phyloP scores from a whole-genome alignment of 2,797 vertebrate species.

The Cuniculus paca region DNA sequence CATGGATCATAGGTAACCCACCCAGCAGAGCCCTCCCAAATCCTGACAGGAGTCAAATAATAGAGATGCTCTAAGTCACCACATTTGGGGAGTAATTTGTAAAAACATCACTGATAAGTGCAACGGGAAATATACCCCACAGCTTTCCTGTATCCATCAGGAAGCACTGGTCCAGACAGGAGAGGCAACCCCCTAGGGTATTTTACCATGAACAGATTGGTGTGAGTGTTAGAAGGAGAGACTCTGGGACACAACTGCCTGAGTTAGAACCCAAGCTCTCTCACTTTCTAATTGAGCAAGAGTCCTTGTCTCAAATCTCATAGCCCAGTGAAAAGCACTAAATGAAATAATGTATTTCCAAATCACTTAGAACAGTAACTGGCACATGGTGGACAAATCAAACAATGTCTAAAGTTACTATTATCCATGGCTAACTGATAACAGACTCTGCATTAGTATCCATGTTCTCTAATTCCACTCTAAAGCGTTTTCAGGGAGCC shows the following conservation, averaged over 20 bases:
- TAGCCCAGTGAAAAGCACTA: not conserved
- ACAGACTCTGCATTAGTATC: not conserved
- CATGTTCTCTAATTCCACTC: not conserved
- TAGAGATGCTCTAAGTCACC: not conserved
- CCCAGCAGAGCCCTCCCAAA: not conserved
- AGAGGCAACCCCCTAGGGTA: accelerated
- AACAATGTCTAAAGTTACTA: not conserved
- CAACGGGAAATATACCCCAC: not conserved
- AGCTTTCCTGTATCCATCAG: not conserved
- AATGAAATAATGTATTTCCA: not conserved
- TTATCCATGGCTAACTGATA: not conserved
- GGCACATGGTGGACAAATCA: not conserved
- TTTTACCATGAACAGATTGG: not conserved
- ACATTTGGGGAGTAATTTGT: not conserved
- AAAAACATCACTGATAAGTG: not conserved
- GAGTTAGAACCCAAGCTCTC: not conserved
- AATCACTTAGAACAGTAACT: not conserved
- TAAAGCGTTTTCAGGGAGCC: not conserved
- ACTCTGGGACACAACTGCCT: not conserved
- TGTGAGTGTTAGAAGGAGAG: not conserved
- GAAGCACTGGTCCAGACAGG: not conserved
- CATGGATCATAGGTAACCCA: not conserved
- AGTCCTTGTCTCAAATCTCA: not conserved
- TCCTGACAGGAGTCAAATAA: not conserved
- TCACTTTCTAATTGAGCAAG: not conserved